Conservation (phyloP, 1,140 invertebrate species). For the Tyrophagus putrescentiae region DNA sequence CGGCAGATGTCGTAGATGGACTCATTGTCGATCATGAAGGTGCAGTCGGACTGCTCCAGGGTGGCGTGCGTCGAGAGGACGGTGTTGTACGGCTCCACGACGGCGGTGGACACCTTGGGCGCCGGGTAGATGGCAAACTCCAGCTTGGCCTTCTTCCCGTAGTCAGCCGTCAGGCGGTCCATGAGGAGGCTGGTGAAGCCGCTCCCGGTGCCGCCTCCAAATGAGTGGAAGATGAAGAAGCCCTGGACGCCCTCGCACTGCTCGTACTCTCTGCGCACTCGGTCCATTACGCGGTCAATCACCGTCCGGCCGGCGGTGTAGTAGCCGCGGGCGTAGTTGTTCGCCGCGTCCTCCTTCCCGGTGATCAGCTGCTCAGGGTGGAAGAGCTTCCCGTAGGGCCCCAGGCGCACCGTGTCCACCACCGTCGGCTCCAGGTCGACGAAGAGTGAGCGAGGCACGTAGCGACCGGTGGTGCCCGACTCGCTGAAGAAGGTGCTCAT, state of each 20-base stretch:
- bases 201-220: slow-evolving; percentile 46
- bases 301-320: slow-evolving; percentile 47
- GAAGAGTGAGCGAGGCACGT: slow-evolving; percentile 64
- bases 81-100: slow-evolving; percentile 79
- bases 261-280: slow-evolving; percentile 35
- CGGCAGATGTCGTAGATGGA: slow-evolving; percentile 56
- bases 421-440: slow-evolving; percentile 76
- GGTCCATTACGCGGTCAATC: slow-evolving; percentile 59
- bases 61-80: slow-evolving; percentile 61
- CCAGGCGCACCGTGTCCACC: slow-evolving; percentile 56
- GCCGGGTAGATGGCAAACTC: slow-evolving; percentile 65
- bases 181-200: slow-evolving; percentile 60
- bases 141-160: slow-evolving; percentile 52
- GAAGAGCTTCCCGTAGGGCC: slow-evolving; percentile 47
- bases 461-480: slow-evolving; percentile 65
- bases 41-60: slow-evolving; percentile 61
- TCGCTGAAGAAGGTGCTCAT: slow-evolving; percentile 82
- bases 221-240: slow-evolving; percentile 40
- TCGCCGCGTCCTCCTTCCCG: slow-evolving; percentile 49
- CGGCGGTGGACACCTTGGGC: slow-evolving; percentile 51
- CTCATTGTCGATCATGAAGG: slow-evolving; percentile 57
- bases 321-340: slow-evolving; percentile 43
- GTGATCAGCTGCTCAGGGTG: slow-evolving; percentile 53
- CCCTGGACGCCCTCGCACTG: slow-evolving; percentile 35
- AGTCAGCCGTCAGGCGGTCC: slow-evolving; percentile 51